phyloP scores from a whole-genome alignment of 2,113 vertebrate species.

The Glareola pratincola region DNA sequence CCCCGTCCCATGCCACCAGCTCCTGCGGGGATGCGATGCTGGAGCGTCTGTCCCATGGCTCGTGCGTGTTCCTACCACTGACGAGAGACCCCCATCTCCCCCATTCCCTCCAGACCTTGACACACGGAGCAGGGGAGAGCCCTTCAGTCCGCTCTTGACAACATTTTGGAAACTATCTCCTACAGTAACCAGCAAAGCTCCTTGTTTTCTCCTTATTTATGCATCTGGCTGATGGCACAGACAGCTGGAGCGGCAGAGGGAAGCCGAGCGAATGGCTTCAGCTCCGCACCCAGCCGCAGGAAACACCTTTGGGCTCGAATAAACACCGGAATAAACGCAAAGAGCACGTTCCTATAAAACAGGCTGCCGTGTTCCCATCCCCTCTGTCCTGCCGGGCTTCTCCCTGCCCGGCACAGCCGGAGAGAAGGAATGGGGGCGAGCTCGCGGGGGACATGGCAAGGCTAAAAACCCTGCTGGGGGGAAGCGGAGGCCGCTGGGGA shows the following conservation, averaged over 20 bases:
- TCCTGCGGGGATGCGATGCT: neutral
- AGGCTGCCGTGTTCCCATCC: neutral
- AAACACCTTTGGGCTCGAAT: neutral
- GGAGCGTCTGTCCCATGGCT: neutral
- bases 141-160: neutral
- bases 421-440: neutral
- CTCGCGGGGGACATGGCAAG: neutral
- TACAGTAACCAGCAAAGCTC: neutral
- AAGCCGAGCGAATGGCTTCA: neutral
- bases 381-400: neutral
- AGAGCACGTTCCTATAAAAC: neutral
- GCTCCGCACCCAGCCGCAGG: neutral
- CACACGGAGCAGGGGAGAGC: neutral
- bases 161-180: neutral
- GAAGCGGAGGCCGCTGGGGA: neutral
- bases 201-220: neutral
- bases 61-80: accelerated
- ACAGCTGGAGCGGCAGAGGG: neutral
- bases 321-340: neutral
- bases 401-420: neutral
- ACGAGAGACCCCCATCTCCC: accelerated
- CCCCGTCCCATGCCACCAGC: neutral
- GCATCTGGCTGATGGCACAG: neutral
- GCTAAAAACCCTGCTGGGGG: neutral
- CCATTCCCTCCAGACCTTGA: neutral